phyloP scores from a whole-genome alignment of 2,888 invertebrate species.

The Troglohyphantes excavatus region DNA sequence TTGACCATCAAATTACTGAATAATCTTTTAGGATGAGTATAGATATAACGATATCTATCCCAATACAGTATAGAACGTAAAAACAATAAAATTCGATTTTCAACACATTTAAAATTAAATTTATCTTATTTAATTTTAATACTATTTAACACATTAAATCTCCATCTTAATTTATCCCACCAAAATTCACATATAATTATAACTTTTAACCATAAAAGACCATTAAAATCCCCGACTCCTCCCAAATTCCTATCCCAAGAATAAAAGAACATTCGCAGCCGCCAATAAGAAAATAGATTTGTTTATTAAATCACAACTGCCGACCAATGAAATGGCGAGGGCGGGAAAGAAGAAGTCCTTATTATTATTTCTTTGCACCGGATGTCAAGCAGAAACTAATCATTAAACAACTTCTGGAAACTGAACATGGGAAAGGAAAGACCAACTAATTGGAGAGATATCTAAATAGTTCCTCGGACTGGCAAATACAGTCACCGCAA shows the following conservation, averaged over 20 bases:
- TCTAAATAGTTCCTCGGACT: conserved; percentile 45
- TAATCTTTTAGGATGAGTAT: too few relatives aligned
- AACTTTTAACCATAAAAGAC: neutral
- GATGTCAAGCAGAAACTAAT: conserved; percentile 48
- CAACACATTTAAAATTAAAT: too few relatives aligned
- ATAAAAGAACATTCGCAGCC: neutral
- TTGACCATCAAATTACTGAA: too few relatives aligned
- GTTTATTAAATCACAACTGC: neutral
- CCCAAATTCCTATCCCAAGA: neutral
- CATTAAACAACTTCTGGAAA: conserved; percentile 66
- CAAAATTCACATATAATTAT: neutral
- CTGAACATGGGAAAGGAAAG: conserved; percentile 24
- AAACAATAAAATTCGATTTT: too few relatives aligned
- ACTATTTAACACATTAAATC: too few relatives aligned
- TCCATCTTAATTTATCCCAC: neutral
- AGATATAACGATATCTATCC: too few relatives aligned
- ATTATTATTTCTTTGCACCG: neutral
- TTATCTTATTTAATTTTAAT: too few relatives aligned
- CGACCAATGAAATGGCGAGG: neutral
- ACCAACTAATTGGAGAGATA: conserved; percentile 65
- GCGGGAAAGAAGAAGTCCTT: neutral
- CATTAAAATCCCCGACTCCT: neutral
- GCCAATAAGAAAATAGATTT: neutral
- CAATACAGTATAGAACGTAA: too few relatives aligned
- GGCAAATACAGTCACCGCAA: neutral